phyloP scores from a whole-genome alignment of 2,113 vertebrate species.

The Corythaixoides concolor region DNA sequence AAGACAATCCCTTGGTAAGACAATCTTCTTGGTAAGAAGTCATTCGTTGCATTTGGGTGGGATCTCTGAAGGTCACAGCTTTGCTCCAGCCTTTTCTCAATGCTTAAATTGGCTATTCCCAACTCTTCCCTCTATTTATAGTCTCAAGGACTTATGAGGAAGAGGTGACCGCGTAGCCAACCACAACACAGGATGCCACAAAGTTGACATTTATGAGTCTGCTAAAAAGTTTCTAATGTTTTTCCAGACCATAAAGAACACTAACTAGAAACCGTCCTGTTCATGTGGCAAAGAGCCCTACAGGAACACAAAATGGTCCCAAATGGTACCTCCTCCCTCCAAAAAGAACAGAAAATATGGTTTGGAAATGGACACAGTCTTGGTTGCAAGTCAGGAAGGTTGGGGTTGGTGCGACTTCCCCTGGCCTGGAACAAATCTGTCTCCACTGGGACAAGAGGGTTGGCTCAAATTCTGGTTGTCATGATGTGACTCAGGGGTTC shows the following conservation, averaged over 20 bases:
- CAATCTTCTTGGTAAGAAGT: background rate
- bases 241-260: background rate
- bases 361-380: background rate
- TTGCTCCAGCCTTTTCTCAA: background rate
- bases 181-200: background rate
- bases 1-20: background rate
- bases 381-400: background rate
- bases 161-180: background rate
- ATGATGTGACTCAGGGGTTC: background rate
- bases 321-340: background rate
- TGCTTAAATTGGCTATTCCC: background rate
- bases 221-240: background rate
- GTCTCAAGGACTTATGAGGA: background rate
- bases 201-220: background rate
- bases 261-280: background rate
- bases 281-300: background rate
- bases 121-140: background rate
- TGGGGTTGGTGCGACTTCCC: background rate
- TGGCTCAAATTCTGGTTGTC: rapidly evolving
- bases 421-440: background rate
- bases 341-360: background rate
- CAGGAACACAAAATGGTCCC: background rate
- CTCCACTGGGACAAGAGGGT: background rate
- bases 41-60: background rate
- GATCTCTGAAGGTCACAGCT: background rate